A percentile compares a stretch with the other conserved stretches of the same genome.
Evolutionary conservation across 1,140 invertebrate genomes (phyloP).

Genomic region (Hormaphis cornu): DNA sequence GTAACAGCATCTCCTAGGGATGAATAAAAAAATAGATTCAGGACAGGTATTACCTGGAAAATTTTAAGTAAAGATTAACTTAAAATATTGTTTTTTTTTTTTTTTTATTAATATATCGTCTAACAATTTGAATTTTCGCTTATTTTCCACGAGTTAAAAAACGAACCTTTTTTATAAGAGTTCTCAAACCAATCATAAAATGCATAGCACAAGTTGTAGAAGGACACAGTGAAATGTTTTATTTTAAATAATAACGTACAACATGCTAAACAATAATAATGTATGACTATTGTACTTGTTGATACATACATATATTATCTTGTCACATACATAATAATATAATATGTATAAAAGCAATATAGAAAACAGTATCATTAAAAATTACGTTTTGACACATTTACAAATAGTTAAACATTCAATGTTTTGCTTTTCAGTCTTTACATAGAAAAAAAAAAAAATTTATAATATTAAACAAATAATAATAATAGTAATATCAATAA

Average conservation of each 20-base stretch:
- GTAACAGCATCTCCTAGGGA: too few species aligned
- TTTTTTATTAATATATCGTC: too few species aligned
- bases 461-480: conserved; percentile 1
- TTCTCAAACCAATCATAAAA: too few species aligned
- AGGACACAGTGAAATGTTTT: background rate
- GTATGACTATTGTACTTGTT: conserved; percentile 9
- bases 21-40: too few species aligned
- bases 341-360: conserved; percentile 1
- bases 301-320: background rate
- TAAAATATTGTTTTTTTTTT: too few species aligned
- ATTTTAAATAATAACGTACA: background rate
- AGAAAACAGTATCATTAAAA: conserved; percentile 6
- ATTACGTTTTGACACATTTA: conserved; percentile 22
- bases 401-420: conserved; percentile 18
- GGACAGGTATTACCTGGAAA: too few species aligned
- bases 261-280: background rate
- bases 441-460: conserved; percentile 9
- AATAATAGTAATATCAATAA: conserved; percentile 12
- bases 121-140: too few species aligned
- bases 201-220: too few species aligned
- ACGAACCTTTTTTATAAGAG: too few species aligned
- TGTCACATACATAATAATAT: background rate
- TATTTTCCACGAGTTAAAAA: too few species aligned
- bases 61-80: too few species aligned
- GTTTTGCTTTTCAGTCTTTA: conserved; percentile 28